These are phyloP conservation scores for Gonioctena quinquepunctata DNA, from an alignment of 1,140 invertebrate species.

Conservation along the genomic window DNA sequence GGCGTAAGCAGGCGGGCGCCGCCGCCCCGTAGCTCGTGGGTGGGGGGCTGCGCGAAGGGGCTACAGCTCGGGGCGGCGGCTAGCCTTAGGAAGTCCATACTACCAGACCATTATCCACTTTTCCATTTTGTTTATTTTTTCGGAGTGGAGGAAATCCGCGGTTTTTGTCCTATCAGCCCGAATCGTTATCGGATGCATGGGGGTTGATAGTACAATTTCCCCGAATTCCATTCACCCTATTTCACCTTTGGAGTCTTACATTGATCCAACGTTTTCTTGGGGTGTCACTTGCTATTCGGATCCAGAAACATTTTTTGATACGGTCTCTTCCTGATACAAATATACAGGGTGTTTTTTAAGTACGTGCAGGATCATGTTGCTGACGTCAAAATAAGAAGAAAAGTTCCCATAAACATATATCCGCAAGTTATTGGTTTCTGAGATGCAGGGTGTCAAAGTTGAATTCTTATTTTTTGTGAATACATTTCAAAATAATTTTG, in stretches of 20 bases:
- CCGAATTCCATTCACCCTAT: not conserved
- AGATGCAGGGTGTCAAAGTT: no score
- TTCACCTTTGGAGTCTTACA: not conserved
- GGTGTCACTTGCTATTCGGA: not conserved
- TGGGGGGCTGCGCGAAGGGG: slow-evolving; percentile 21
- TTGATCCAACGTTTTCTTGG: not conserved
- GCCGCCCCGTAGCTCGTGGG: slow-evolving; percentile 26
- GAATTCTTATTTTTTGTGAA: no score
- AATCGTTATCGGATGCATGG: no score
- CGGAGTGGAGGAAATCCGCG: not conserved
- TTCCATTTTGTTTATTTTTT: not conserved
- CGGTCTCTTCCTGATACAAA: no score
- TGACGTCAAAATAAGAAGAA: no score
- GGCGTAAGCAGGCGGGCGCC: slow-evolving; percentile 13
- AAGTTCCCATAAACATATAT: no score
- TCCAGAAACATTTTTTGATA: no score
- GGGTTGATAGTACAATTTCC: no score
- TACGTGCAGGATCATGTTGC: no score
- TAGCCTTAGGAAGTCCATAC: slow-evolving; percentile 23
- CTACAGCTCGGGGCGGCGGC: slow-evolving; percentile 23
- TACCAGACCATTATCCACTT: slow-evolving; percentile 19
- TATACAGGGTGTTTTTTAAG: no score
- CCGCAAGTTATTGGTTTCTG: no score
- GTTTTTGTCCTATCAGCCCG: not conserved
- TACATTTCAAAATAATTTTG: no score